Base-by-base conservation (phyloP, 2,113 vertebrate genomes). In the Aegithalos caudatus region DNA sequence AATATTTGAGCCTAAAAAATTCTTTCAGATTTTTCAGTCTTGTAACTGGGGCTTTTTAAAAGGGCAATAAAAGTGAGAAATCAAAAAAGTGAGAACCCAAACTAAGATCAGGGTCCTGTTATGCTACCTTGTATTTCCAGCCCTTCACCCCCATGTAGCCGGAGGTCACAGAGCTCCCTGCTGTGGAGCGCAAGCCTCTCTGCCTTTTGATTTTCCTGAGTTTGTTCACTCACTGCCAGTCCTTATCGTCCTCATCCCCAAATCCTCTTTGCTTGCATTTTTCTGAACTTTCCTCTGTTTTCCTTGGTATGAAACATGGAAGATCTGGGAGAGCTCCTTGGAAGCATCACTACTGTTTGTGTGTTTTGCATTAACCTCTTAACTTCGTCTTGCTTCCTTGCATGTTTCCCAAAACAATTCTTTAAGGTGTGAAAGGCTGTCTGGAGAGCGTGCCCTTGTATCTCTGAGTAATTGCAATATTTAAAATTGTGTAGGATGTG, bases 391-490 rank as follows among this genome's bases (percentile, higher is more conserved):
- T 35, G 8, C 28, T 73, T 70, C 47, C 84, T 91, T 64, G 10
- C 12, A 13, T 5, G 0, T 88, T 82, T 81, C 69, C 69, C 33
- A 0, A n/a, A 76, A 24, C 14, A 38, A 31, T 88, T 87, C 71
- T 76, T 88, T 78, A 58, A 80, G 48, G 35, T 70, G 47, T 44
- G 60, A 45, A 84, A 51, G 56, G 69, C 71, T 95, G 57, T 74
- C 47, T 88, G 81, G 71, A 81, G 64, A 93, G 31, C 27, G 17
- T 77, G 85, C 38, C 57, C 57, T 95, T 78, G 85, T 58, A 38
- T 51, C 77, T 96, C 50, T 93, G 94, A 92, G 56, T 60, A 79
- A 94, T 67, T 86, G 81, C 62, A 95, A 64, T 93, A 79, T 58
- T 96, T 94, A 80, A 89, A 94, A 54, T 71, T 4, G 4, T 82